These are phyloP conservation scores for Callyntrura sp. DNA, from an alignment of 2,888 invertebrate genomes.

Conservation along the genomic window DNA sequence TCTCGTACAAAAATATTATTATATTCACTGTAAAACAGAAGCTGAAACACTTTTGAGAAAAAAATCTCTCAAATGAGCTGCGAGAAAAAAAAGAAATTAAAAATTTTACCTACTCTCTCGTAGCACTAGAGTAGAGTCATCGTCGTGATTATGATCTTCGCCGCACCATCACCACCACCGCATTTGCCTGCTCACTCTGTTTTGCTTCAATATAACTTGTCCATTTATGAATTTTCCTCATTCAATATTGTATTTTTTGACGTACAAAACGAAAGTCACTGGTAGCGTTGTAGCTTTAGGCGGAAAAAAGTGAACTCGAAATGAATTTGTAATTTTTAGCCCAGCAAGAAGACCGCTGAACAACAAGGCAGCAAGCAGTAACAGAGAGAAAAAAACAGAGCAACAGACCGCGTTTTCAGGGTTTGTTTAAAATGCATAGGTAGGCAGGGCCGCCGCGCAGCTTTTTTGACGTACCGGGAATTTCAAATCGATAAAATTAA, in stretches of 20 bases:
- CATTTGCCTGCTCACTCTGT: too few relatives aligned
- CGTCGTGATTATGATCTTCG: not conserved
- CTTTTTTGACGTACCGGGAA: conserved; percentile 4
- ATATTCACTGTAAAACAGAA: conserved; percentile 13
- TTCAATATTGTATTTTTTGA: not conserved
- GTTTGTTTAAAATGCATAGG: conserved; percentile 60
- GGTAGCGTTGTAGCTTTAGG: conserved; percentile 5
- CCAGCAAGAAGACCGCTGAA: not conserved
- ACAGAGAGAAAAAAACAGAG: not conserved
- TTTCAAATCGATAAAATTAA: conserved; percentile 43
- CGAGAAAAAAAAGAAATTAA: conserved; percentile 19
- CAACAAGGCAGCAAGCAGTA: not conserved
- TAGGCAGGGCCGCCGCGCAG: conserved; percentile 22
- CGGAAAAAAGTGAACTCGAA: conserved; percentile 21
- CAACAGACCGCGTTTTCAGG: conserved; percentile 18
- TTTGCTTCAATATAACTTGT: not conserved
- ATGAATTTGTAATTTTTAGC: conserved; percentile 33
- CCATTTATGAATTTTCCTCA: not conserved
- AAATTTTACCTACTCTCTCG: not conserved
- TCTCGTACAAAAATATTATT: not conserved
- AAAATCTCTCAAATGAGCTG: not conserved
- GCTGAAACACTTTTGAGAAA: not conserved
- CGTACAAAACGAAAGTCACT: not conserved
- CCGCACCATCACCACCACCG: not conserved
- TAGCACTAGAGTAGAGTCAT: too few relatives aligned